Evolutionary conservation across 1,140 invertebrate species (phyloP).

Genomic region (Anthonomus grandis): DNA sequence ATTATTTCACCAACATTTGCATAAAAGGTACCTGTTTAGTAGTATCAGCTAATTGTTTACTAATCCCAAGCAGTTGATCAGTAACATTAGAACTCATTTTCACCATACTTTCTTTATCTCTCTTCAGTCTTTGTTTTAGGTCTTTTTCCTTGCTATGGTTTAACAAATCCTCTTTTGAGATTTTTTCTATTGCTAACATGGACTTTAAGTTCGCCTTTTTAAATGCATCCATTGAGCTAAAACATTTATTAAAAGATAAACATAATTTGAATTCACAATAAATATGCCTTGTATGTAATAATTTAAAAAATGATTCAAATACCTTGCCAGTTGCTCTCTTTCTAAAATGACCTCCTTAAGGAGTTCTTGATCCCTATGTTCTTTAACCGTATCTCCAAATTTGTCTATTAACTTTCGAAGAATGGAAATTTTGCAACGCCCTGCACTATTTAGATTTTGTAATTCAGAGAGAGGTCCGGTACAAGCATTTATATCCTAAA

Average conservation of each 20-base stretch:
- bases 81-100: conserved; percentile 71
- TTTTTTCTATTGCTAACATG: conserved; percentile 71
- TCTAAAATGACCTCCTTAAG: conserved; percentile 63
- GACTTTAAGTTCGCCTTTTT: conserved; percentile 73
- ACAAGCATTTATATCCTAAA: conserved; percentile 66
- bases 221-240: conserved; percentile 68
- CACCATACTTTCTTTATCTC: conserved; percentile 61
- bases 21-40: conserved; percentile 58
- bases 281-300: too few species aligned
- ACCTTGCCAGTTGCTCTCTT: conserved; percentile 64
- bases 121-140: conserved; percentile 59
- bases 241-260: too few species aligned
- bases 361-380: conserved; percentile 60
- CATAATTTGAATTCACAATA: too few species aligned
- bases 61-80: conserved; percentile 79
- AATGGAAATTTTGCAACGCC: conserved; percentile 62
- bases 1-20: too few species aligned
- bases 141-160: conserved; percentile 57
- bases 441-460: conserved; percentile 69
- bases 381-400: conserved; percentile 63
- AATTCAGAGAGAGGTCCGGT: conserved; percentile 63
- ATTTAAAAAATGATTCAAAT: conserved; percentile 12
- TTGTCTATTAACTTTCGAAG: conserved; percentile 66
- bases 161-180: conserved; percentile 66
- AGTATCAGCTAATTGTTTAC: conserved; percentile 77